Conservation (phyloP, 2,797 vertebrate genomes). For the Euphonia xanthogaster region DNA sequence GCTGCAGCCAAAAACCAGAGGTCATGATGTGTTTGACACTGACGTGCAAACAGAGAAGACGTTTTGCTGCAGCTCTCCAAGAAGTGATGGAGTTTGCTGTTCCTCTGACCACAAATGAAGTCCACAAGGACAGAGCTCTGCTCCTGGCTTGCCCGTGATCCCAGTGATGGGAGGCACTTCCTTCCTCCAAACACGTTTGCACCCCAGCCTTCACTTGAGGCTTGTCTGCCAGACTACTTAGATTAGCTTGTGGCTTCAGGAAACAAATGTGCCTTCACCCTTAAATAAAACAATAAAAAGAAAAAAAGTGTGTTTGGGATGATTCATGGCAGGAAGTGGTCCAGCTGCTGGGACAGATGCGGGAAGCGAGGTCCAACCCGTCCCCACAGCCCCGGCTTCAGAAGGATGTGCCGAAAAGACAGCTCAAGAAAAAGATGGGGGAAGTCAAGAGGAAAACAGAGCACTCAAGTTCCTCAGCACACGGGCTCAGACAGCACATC, state of each 20-base stretch:
- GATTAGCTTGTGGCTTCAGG: not conserved
- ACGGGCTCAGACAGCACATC: not conserved
- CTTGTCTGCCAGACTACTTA: conserved; percentile 3
- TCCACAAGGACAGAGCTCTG: not conserved
- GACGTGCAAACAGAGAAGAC: not conserved
- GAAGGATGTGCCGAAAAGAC: not conserved
- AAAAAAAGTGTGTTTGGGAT: not conserved
- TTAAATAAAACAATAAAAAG: conserved; percentile 12
- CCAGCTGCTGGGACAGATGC: conserved; percentile 51
- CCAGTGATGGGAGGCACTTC: not conserved
- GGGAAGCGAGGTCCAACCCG: not conserved
- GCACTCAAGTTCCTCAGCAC: not conserved
- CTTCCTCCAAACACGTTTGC: not conserved
- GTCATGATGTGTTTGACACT: not conserved
- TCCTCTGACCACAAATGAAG: not conserved
- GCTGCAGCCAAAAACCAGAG: not conserved
- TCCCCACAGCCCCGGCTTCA: not conserved
- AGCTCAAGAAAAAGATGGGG: not conserved
- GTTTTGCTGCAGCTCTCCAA: not conserved
- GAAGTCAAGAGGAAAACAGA: conserved; percentile 41
- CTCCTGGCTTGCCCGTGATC: not conserved
- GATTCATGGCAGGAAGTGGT: conserved; percentile 58
- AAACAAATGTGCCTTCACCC: conserved; percentile 47
- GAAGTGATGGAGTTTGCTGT: not conserved
- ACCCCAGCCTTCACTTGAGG: not conserved